Base-by-base conservation (phyloP, 1,140 invertebrate genomes). In the Rhagoletis zephyria region DNA sequence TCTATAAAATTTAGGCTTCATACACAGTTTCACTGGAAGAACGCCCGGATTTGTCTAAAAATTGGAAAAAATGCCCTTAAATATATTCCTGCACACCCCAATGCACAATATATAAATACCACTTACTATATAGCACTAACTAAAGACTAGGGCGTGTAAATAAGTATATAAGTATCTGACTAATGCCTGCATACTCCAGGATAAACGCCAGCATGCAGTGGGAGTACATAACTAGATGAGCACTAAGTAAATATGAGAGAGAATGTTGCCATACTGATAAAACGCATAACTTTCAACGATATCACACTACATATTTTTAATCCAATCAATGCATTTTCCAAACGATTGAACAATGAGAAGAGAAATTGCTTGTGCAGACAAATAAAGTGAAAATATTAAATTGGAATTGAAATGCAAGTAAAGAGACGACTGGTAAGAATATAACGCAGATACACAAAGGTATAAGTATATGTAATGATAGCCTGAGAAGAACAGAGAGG, bases 321-420 rank as follows among this genome's bases (percentile, higher is more conserved):
- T 91, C 89, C 91, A 90, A 91, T 91, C 90, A 90, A 90, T 91
- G 90, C 91, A 86, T 91, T 91, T 91, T 91, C 91, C 90, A 87
- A 91, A 89, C 90, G 90, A 91, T 91, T 91, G 90, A 91, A 90
- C 90, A 91, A 87, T 86, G 85, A 61, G 48, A 81, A 81, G 74
- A 81, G 48, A 81, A 81, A 81, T 81, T 81, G 74, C 74, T 81
- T 81, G 74, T 81, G 48, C 74, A 42, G 48, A 56, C 48, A 81
- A 81, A 81, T 81, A 81, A 81, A n/a, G 48, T 48, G 74, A 56
- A 81, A 51, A 81, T 30, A 56, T 81, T 30, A 81, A 81, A 81
- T 81, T 81, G 85, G 19, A 86, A 65, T 16, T 86, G 40, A 63
- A 65, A 86, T 63, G 85, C 59, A 61, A 86, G 85, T 63, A 86